Percentiles rank a stretch among this genome's conserved stretches.
Evolutionary conservation across 2,797 vertebrate species (phyloP).

Genomic region (Crossoptilon crossoptilon): DNA sequence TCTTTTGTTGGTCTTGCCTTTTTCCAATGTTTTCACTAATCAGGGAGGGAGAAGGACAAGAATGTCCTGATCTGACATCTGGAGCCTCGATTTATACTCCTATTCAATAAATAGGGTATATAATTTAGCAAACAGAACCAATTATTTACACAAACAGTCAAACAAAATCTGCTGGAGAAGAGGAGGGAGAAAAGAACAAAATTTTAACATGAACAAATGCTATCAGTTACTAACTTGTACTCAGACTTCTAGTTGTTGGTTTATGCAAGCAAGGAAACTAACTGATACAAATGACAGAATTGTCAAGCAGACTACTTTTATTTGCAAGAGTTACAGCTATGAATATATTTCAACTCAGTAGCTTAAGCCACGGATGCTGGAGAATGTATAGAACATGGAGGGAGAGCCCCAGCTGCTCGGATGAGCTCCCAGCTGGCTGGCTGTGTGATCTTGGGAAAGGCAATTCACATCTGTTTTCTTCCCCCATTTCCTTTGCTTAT

Average conservation of each 20-base stretch:
- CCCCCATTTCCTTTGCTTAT: conserved; percentile 47
- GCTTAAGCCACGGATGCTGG: neutral
- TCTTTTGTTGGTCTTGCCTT: neutral
- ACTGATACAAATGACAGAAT: neutral
- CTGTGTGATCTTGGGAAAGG: conserved; percentile 32
- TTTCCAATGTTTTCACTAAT: neutral
- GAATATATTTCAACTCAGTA: neutral
- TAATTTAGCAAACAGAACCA: neutral
- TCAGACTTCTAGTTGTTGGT: neutral
- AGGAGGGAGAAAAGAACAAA: neutral
- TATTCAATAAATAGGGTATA: neutral
- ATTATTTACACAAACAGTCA: conserved; percentile 37
- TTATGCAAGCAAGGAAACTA: neutral
- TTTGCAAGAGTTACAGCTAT: neutral
- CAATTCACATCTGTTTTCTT: conserved; percentile 40
- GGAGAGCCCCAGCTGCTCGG: neutral
- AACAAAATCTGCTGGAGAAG: neutral
- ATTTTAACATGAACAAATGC: neutral
- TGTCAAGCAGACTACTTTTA: neutral
- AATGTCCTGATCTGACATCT: neutral
- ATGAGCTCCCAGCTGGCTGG: neutral
- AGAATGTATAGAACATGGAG: neutral
- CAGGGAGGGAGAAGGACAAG: neutral
- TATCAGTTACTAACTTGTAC: neutral
- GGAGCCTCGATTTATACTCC: neutral